Evolutionary conservation across 2,888 invertebrate species (phyloP), one percentile per base, ranked within the genome.

Genomic region (Melanostoma scalare): DNA sequence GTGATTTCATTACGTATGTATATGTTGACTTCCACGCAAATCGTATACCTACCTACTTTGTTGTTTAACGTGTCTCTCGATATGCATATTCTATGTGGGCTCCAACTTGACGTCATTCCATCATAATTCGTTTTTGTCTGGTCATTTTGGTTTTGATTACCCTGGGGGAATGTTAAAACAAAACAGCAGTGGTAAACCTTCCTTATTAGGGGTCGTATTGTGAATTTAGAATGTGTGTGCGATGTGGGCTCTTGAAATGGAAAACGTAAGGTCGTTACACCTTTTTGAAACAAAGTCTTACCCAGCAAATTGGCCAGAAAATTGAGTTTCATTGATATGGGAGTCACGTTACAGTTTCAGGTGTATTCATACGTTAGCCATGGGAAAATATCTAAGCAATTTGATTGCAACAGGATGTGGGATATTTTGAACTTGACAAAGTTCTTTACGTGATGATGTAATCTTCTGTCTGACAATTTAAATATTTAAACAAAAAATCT

Each of bases 81-180:
- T 20, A 20, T 20, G 20, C 20, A 20, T 20, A 20, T 1, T 20
- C 20, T 20, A 20, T 20, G 20, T 20, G 20, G 20, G 20, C 20
- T 20, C 20, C 38, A 30, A 44, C 35, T 48, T 63, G 61, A 63
- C 63, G 63, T 63, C 56, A 52, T 68, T 20, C 36, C 60, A 44
- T 61, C 33, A 67, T 72, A 81, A 81, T 76, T 53, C 44, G 20
- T 20, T 38, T 52, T 60, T 76, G 81, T 72, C 81, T 81, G 81
- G 81, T 61, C 55, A 53, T 10, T 48, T 9, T 44, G 78, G 60
- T 78, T 78, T 68, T 33, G 31, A 38, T 50, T 30, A 48, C 65
- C 65, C 69, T 10, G 36, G 4, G 65, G 73, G 6, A 31, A 69
- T 73, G 74, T 82, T 73, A 74, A 82, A 42, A 73, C 44, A 4